phyloP scores from a whole-genome alignment of 2,113 vertebrate genomes.

The Azemiops feae region DNA sequence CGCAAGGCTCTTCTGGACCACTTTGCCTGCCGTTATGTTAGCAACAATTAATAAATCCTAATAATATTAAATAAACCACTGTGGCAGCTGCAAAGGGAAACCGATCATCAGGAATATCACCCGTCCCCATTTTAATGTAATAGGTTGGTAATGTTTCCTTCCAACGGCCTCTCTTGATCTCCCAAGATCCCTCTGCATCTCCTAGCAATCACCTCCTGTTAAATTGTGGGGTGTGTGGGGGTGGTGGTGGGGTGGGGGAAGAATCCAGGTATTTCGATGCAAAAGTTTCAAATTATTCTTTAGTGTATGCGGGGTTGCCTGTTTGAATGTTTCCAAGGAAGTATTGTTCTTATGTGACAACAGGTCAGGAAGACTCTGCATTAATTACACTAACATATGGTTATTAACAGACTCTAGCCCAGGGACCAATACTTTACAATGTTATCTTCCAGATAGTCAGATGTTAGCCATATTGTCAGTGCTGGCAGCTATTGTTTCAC shows the following conservation, averaged over 20 bases:
- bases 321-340: constrained; percentile 83
- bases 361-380: constrained; percentile 94
- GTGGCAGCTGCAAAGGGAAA: neutral
- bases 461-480: constrained; percentile 99
- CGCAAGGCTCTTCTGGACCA: neutral
- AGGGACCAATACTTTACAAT: constrained; percentile 95
- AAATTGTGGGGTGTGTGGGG: constrained; percentile 3
- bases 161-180: rapidly evolving
- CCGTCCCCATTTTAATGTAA: no score
- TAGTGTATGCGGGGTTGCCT: constrained; percentile 66
- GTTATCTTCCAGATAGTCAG: constrained; percentile 91
- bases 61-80: neutral
- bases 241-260: constrained; percentile 35
- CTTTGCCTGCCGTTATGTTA: neutral
- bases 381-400: constrained; percentile 99
- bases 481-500: constrained; percentile 99
- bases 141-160: neutral
- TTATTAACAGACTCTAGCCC: constrained; percentile 97
- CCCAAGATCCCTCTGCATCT: neutral
- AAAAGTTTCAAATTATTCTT: constrained; percentile 73
- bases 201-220: constrained; percentile 37
- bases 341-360: constrained; percentile 90
- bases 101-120: neutral
- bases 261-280: constrained; percentile 66
- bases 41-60: neutral